Base-by-base conservation (phyloP, 2,113 vertebrate species). In the Ptychochromis oligacanthus region DNA sequence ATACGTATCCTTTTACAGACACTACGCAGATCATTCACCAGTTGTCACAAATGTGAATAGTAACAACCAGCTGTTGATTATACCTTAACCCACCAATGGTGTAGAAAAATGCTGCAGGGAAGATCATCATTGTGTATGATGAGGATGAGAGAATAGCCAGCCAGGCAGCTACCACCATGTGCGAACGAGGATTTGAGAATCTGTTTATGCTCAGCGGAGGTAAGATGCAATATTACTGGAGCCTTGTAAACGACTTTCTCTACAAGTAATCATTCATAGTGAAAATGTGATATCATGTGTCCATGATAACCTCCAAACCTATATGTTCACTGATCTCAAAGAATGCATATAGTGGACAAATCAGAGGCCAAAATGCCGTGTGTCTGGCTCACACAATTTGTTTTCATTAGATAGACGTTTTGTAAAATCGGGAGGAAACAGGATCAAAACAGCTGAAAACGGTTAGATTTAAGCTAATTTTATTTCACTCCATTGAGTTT, bases 181-280 rank as follows among this genome's bases (percentile, higher is more conserved):
- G 97, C 0, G 96, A 99, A 85, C 94, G 97, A 56, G 98, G 98
- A 6, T 97, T 99, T 3, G 97, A 99, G 80, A 99, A 99, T 79
- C 90, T 99, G 15, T 99, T 98, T 83, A 96, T 99, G 97, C 94
- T 99, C 4, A 98, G 97, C 0, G 98, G 98, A 95, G 98, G 98
- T 98, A 62, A 91, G 94, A 4, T 20, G 2, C 64, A 2, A 5
- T 26, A 26, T 55, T 10, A 6, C 49, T 24, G 15, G 17, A 38
- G 15, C 43, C 65, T 22, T 15, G 26, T 18, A 22, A 7, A 38
- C 2, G 8, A 4, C 18, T 77, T 79, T 26, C 43, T 61, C 7
- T 62, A 3, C 52, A 60, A 40, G 20, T 34, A 7, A 74, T 75
- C 6, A 70, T 72, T 57, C 26, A 52, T 1, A 28, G 24, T 15